A percentile compares a stretch with the other conserved stretches of the same genome.
These are phyloP conservation scores for Autographa gamma DNA, from an alignment of 2,888 invertebrate species.

Conservation along the genomic window DNA sequence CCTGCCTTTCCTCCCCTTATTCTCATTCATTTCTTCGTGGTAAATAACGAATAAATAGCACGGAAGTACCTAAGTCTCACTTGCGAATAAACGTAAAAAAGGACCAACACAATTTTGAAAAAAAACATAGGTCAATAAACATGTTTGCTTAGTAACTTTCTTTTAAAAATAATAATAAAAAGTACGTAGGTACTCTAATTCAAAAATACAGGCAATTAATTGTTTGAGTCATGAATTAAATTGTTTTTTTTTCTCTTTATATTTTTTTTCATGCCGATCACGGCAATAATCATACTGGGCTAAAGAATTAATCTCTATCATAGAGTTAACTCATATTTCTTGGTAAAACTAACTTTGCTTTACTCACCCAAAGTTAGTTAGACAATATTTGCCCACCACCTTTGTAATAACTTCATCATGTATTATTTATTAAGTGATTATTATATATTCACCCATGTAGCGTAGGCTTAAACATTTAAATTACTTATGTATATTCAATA, in stretches of 20 bases:
- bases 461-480: conserved; percentile 1
- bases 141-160: too few species aligned
- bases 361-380: too few species aligned
- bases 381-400: not conserved
- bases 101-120: not conserved
- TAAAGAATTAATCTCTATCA: too few species aligned
- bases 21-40: not conserved
- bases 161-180: too few species aligned
- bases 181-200: too few species aligned
- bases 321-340: too few species aligned
- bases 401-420: not conserved
- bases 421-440: not conserved
- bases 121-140: not conserved
- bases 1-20: not conserved
- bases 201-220: too few species aligned
- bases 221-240: too few species aligned
- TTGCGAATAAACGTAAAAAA: not conserved
- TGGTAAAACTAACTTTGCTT: too few species aligned
- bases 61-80: not conserved
- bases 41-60: not conserved
- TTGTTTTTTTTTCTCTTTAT: too few species aligned
- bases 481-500: not conserved
- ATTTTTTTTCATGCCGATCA: too few species aligned
- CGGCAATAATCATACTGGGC: too few species aligned
- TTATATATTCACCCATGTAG: not conserved